Evolutionary conservation across 2,888 invertebrate genomes (phyloP), one percentile per base, ranked within the genome.

Genomic region (Microctonus aethiopoides): DNA sequence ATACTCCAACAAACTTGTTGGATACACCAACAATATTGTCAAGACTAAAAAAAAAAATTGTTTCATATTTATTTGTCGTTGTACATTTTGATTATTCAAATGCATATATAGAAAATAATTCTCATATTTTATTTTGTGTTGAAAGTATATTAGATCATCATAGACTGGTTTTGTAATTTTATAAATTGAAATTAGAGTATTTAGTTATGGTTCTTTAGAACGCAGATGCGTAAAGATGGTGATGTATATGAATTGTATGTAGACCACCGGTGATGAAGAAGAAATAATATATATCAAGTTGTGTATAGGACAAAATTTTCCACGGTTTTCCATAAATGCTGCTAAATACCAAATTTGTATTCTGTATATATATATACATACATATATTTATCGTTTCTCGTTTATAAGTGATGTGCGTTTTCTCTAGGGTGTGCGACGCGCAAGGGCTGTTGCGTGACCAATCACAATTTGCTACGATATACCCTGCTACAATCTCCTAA

Each of bases 231-330:
- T 41, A 7, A 36, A 61, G 41, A 59, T 59, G 34, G 22, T 34
- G 16, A 36, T 56, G 26, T 56, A 22, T 5, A 34, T 59, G n/a
- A 61, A 22, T 22, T 61, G 11, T 62, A 67, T 29, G 39, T 66
- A 68, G 79, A 80, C 79, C 80, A 79, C 79, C 80, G 72, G 70
- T 67, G 66, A 56, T 72, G 46, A 62, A 39, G 41, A 63, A 56
- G 11, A 56, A 39, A 59, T 39, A 29, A 29, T 29, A 7, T 29
- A 67, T 77, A 60, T 72, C 76, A 70, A 71, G 74, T 76, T 79
- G 76, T 73, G 32, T 20, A 6, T 22, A 34, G 24, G 32, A 82
- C 80, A 75, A 83, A 83, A 83, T 84, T 84, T 76, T 83, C 67
- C 65, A 79, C 77, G 82, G 79, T 77, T 78, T 76, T 80, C 74